Evolutionary conservation across 2,888 invertebrate genomes (phyloP), one percentile per base, ranked within the genome.

Genomic region (Apantesis nais): DNA sequence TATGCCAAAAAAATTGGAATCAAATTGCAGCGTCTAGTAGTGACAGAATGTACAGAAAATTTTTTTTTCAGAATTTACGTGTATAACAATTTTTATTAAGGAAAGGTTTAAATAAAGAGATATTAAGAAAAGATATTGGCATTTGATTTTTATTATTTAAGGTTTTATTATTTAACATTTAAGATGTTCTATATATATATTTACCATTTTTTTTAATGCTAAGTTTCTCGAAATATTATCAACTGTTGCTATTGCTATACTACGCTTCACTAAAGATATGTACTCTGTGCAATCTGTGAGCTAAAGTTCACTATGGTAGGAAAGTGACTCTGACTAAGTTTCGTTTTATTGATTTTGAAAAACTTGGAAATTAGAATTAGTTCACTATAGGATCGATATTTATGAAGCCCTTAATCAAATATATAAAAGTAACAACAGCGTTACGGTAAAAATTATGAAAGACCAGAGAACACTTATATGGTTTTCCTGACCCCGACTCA

Each of bases 281-380:
- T n/a, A n/a, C n/a, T n/a, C n/a, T n/a, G n/a, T n/a, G n/a, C n/a
- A n/a, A n/a, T n/a, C n/a, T n/a, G n/a, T n/a, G n/a, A n/a, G n/a
- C n/a, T n/a, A n/a, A n/a, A 8, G 16, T 55, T 25, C 62, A 48
- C 34, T 48, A 34, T 48, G 65, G 48, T 48, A 34, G 52, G 64
- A 64, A 31, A 52, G 37, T 39, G 66, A 58, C 55, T 31, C 41
- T 75, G 75, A 77, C 78, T 81, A 82, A 73, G 79, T 82, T 83
- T 83, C 83, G 78, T 83, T 85, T 84, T 88, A 88, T 88, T 88
- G 88, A 88, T 88, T 88, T 86, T 86, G 78, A 85, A 82, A 76
- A 76, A 60, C 58, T 77, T 76, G 68, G 76, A 78, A 82, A 81
- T 79, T 77, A 78, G 78, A 83, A 78, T 76, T 69, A 74, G 78